phyloP scores from a whole-genome alignment of 1,140 invertebrate species.

The Zaprionus nigranus region DNA sequence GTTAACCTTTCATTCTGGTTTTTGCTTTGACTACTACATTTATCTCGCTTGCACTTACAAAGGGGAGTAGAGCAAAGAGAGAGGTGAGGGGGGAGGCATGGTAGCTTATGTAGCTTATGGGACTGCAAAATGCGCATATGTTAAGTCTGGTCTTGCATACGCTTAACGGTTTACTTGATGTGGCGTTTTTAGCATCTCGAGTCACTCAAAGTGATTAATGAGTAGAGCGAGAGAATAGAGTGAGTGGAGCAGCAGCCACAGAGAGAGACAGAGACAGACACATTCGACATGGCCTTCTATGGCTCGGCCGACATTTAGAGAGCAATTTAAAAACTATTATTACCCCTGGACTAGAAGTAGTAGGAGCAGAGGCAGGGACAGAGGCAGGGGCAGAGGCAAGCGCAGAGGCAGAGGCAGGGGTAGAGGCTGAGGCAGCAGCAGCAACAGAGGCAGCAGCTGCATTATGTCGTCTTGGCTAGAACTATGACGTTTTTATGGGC shows the following conservation, averaged over 20 bases:
- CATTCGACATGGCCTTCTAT: slow-evolving; percentile 49
- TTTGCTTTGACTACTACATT: background rate
- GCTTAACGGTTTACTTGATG: slow-evolving; percentile 72
- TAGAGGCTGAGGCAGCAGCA: background rate
- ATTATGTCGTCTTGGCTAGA: slow-evolving; percentile 45
- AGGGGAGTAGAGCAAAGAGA: no score
- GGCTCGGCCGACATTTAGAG: slow-evolving; percentile 58
- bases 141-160: slow-evolving; percentile 69
- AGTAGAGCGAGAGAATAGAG: slow-evolving; percentile 24
- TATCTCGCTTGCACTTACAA: slow-evolving; percentile 7
- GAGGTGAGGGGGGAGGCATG: background rate
- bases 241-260: slow-evolving; percentile 7
- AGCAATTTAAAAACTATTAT: slow-evolving; percentile 78
- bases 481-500: slow-evolving; percentile 75
- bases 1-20: no score
- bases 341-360: background rate
- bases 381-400: background rate
- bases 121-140: slow-evolving; percentile 67
- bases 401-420: background rate
- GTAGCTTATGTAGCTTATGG: background rate
- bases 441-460: slow-evolving; percentile 34
- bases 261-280: slow-evolving; percentile 26
- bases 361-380: slow-evolving; percentile 11
- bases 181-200: slow-evolving; percentile 47
- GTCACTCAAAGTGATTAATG: slow-evolving; percentile 63